Base-by-base conservation (phyloP, 2,113 vertebrate genomes). In the Oncorhynchus clarkii region DNA sequence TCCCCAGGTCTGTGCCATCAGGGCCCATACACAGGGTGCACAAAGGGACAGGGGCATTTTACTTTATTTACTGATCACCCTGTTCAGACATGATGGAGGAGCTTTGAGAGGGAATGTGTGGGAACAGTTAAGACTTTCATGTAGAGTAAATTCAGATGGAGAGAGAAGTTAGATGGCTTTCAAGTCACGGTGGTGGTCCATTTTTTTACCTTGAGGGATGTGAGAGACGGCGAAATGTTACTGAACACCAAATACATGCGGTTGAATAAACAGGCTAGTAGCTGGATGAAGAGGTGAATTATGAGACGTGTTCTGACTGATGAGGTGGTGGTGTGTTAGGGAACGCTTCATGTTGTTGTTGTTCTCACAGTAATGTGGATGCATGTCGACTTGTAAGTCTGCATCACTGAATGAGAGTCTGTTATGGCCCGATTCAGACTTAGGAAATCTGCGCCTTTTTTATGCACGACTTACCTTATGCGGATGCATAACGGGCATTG, bases 51-150 rank as follows among this genome's bases (percentile, higher is more conserved):
- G 51, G 67, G 59, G 78, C 64, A 74, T 74, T 71, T 85, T 77
- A 81, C 84, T 81, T 85, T 79, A 87, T 86, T 85, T 81, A 78
- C 73, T 70, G 80, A 80, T 81, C 72, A 80, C 74, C 87, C 74
- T 87, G 81, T 88, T 83, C 83, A 72, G 86, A 88, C 70, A 31
- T 69, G 77, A 66, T 72, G 31, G 73, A 6, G 54, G 22, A 20
- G 12, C 59, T 24, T 60, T 26, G 73, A 27, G 26, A 49, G 62
- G 70, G 68, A 68, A 34, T 67, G 29, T 67, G 24, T 31, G 65
- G 75, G 66, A 83, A 85, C 81, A 76, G 72, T 78, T 71, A 78
- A 29, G 24, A 27, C 75, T 80, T 85, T 84, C 76, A 82, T 85
- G 80, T 82, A n/a, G 74, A 68, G 71, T 71, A 70, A 70, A 75